Evolutionary conservation across 2,113 vertebrate genomes (phyloP).

Genomic region (Nyctereutes procyonoides): DNA sequence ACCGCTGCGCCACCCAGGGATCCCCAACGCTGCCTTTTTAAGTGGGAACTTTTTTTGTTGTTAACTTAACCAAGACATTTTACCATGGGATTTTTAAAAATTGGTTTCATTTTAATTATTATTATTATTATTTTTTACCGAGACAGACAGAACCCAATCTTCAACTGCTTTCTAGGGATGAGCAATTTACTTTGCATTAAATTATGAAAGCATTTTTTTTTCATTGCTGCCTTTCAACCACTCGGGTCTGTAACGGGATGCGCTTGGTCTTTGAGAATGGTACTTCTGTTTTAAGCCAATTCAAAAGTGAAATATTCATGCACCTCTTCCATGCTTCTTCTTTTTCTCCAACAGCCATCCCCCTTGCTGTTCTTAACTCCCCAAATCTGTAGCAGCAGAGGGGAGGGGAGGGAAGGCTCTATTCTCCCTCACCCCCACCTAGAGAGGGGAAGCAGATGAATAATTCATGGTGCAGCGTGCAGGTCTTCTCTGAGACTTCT

Average conservation of each 20-base stretch:
- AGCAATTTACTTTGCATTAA: not conserved
- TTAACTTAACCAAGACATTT: not conserved
- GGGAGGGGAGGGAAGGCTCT: not conserved
- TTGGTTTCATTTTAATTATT: not conserved
- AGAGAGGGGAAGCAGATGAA: slow-evolving; percentile 47
- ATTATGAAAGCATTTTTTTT: not conserved
- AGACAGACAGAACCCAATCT: not conserved
- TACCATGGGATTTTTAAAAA: not conserved
- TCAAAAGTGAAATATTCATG: not conserved
- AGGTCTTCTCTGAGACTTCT: slow-evolving; percentile 77
- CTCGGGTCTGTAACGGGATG: not conserved
- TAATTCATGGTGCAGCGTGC: slow-evolving; percentile 76
- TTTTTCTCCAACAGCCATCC: not conserved
- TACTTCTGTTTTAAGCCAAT: not conserved
- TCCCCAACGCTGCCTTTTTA: not conserved
- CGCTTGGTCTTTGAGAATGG: not conserved
- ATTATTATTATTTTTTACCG: not conserved
- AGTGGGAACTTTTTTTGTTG: not conserved
- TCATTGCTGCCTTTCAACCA: not conserved
- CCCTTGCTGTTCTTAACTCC: slow-evolving; percentile 53
- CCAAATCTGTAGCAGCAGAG: not conserved
- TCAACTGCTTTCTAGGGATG: not conserved
- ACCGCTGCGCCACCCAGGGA: too few species aligned
- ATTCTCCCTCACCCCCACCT: slow-evolving; percentile 26
- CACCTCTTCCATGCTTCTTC: not conserved